phyloP scores from a whole-genome alignment of 2,113 vertebrate genomes.

The Poecilia latipinna region DNA sequence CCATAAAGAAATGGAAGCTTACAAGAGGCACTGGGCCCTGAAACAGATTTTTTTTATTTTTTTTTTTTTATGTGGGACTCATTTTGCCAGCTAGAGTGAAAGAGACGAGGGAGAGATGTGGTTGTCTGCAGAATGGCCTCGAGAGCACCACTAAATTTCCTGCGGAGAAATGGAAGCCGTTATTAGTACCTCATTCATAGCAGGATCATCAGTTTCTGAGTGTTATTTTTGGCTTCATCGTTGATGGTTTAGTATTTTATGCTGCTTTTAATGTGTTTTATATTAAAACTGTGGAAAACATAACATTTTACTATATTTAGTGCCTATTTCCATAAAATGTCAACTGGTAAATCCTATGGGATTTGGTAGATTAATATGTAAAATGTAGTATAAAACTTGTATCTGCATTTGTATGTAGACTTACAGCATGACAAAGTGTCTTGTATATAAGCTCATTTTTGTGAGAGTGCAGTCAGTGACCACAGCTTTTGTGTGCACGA shows the following conservation, averaged over 20 bases:
- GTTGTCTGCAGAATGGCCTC: slow-evolving; percentile 61
- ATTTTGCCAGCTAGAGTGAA: slow-evolving; percentile 60
- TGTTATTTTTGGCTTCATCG: slow-evolving; percentile 42
- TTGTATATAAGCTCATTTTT: not conserved
- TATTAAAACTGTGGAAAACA: slow-evolving; percentile 34
- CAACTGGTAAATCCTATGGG: slow-evolving; percentile 26
- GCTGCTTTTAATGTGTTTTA: slow-evolving; percentile 26
- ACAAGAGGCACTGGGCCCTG: slow-evolving; percentile 64
- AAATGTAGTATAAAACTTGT: not conserved
- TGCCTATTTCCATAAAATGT: slow-evolving; percentile 21
- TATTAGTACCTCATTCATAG: slow-evolving; percentile 55
- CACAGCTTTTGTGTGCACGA: not conserved
- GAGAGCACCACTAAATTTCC: slow-evolving; percentile 56
- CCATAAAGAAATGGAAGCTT: slow-evolving; percentile 68
- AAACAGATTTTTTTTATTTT: slow-evolving; percentile 62
- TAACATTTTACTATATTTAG: slow-evolving; percentile 36
- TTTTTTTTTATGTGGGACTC: slow-evolving; percentile 61
- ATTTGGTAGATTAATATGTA: slow-evolving; percentile 36
- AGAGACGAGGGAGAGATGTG: slow-evolving; percentile 57
- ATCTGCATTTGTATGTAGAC: not conserved
- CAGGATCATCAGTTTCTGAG: slow-evolving; percentile 47
- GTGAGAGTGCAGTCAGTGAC: not conserved
- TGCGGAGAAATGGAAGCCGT: slow-evolving; percentile 53
- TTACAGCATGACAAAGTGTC: not conserved
- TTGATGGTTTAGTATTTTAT: slow-evolving; percentile 27